phyloP scores from a whole-genome alignment of 2,113 vertebrate species.

The Cettia cetti region DNA sequence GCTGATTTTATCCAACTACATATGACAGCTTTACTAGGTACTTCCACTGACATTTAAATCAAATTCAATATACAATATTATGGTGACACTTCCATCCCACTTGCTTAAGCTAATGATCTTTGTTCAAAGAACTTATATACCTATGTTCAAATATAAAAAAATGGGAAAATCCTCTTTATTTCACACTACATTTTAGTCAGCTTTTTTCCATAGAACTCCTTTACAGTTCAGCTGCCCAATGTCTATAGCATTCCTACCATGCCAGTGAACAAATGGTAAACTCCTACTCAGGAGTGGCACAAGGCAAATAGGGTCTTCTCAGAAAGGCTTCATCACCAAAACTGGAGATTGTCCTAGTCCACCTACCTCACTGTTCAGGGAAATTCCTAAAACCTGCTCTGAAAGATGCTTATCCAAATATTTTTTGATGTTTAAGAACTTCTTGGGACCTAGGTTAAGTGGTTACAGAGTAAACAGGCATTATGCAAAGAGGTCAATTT shows the following conservation, averaged over 20 bases:
- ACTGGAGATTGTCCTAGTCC: neutral
- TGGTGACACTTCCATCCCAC: neutral
- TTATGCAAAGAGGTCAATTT: neutral
- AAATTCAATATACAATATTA: neutral
- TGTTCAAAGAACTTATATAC: neutral
- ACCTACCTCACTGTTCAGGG: neutral
- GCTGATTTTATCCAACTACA: slow-evolving; percentile 25
- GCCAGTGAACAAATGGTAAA: neutral
- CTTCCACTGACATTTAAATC: neutral
- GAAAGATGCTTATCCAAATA: neutral
- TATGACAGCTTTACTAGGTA: neutral
- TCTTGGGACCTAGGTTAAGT: neutral
- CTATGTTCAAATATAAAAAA: neutral
- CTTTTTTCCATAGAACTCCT: neutral
- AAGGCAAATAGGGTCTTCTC: neutral
- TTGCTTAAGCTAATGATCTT: neutral
- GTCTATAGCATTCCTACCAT: neutral
- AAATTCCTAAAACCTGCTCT: neutral
- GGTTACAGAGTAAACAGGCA: neutral
- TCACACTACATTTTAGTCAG: neutral
- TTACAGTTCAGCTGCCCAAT: neutral
- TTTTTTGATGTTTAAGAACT: neutral
- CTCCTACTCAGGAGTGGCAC: neutral
- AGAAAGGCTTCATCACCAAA: neutral
- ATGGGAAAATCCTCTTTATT: neutral